These are phyloP conservation scores for Amiota communis DNA, from an alignment of 2,888 invertebrate genomes.

Conservation along the genomic window DNA sequence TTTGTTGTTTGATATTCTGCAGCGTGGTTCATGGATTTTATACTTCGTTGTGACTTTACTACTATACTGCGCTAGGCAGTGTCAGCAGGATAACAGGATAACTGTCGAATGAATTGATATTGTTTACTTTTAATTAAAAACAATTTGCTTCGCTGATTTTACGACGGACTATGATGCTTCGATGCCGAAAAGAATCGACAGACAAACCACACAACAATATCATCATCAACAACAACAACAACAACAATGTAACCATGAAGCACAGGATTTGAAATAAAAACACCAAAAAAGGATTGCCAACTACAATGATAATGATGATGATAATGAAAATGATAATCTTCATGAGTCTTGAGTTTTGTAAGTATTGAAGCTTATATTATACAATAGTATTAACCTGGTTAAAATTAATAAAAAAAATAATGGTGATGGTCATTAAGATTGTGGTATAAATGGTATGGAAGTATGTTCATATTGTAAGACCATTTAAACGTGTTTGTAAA, in stretches of 20 bases:
- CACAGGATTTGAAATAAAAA: background rate
- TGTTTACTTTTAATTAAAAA: constrained; percentile 66
- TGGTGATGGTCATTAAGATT: background rate
- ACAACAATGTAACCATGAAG: background rate
- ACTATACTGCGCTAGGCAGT: constrained; percentile 21
- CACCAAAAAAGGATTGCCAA: constrained; percentile 46
- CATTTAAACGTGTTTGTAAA: background rate
- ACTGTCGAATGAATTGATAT: constrained; percentile 66
- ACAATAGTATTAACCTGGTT: no score
- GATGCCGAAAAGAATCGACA: background rate
- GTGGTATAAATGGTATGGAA: background rate
- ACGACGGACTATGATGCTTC: background rate
- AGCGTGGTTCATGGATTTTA: background rate
- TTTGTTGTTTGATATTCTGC: background rate
- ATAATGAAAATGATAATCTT: constrained; percentile 3
- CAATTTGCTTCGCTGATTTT: constrained; percentile 62
- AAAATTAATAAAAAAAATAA: background rate
- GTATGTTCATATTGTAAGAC: background rate
- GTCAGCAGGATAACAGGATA: constrained; percentile 59
- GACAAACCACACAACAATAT: background rate
- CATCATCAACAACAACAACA: background rate
- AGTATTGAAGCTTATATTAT: no score
- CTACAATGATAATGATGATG: constrained; percentile 19
- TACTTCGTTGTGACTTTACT: no score
- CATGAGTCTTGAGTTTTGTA: background rate